Base-by-base conservation (phyloP, 2,888 invertebrate genomes). In the Drosophila parthenogenetica region DNA sequence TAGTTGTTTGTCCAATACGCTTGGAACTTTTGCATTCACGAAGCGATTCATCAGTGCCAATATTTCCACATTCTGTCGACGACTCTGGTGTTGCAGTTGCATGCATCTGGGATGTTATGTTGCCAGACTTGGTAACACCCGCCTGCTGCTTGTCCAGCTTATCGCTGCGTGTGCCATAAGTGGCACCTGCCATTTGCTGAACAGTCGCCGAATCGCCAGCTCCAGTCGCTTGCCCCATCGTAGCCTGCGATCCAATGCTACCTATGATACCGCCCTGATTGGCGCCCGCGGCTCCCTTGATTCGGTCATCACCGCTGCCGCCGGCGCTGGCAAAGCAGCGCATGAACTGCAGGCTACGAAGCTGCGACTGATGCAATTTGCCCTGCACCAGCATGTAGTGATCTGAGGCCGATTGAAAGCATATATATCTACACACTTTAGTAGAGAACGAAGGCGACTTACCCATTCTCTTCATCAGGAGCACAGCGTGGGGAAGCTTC, bases 291-390 rank as follows among this genome's bases (percentile, higher is more conserved):
- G 63, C 22, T 7, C 67, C 57, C 10, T 74, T 69, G 7, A 64
- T 48, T 37, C 55, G 64, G 2, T 66, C 68, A 19, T 62, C 63
- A 2, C 45, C 60, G 35, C 53, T 35, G 3, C 45, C 60, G 35
- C 53, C 63, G 2, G 39, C 55, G 39, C 53, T 71, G 3, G 74
- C 55, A 43, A 49, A 73, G 40, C 8, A 49, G 59, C 85, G 85
- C 13, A 49, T 40, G 2, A 46, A 29, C 3, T 40, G 46, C 0
- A 39, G 62, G 5, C 43, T 14, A 8, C 25, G 48, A 0, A 19
- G 22, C 11, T 46, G 37, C 35, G 42, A 45, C 13, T 51, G 17
- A n/a, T 40, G 42, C 8, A 54, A 4, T 37, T 67, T 53, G 14
- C 13, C 16, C 4, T 60, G 67, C 11, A 4, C 53, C 46, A 42